These are phyloP conservation scores for Drosophila prosaltans DNA, from an alignment of 1,140 invertebrate species.

Conservation along the genomic window DNA sequence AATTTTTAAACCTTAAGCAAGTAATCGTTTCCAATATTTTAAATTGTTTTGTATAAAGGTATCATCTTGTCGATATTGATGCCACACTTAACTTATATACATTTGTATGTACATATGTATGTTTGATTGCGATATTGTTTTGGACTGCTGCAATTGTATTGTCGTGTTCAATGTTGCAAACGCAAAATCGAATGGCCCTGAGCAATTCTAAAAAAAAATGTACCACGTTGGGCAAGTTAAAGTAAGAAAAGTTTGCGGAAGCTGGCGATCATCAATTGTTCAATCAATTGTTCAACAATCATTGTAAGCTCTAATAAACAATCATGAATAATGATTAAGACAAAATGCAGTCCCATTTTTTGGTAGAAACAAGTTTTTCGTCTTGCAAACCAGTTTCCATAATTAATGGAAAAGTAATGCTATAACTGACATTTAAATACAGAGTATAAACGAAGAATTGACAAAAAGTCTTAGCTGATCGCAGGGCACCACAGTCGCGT, in stretches of 20 bases:
- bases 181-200: conserved; percentile 50
- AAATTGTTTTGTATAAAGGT: background rate
- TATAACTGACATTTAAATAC: conserved; percentile 24
- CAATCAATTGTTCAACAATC: conserved; percentile 13
- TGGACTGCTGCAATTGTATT: conserved; percentile 31
- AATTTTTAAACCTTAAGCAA: too few species aligned
- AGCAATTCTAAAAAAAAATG: conserved; percentile 7
- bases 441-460: conserved; percentile 48
- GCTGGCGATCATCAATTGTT: background rate
- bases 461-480: conserved; percentile 34
- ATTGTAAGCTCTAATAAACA: conserved; percentile 14
- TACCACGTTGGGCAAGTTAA: conserved; percentile 34
- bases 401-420: conserved; percentile 36
- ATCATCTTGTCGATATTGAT: conserved; percentile 5
- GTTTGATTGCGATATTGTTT: conserved; percentile 20
- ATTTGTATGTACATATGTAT: background rate
- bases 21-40: too few species aligned
- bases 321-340: background rate
- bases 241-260: conserved; percentile 34
- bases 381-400: conserved; percentile 35
- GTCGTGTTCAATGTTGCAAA: conserved; percentile 28
- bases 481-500: background rate
- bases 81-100: background rate
- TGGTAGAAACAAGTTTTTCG: conserved; percentile 34
- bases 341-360: conserved; percentile 10